Base-by-base conservation (phyloP, 2,797 vertebrate species). In the Gambelia wislizenii region DNA sequence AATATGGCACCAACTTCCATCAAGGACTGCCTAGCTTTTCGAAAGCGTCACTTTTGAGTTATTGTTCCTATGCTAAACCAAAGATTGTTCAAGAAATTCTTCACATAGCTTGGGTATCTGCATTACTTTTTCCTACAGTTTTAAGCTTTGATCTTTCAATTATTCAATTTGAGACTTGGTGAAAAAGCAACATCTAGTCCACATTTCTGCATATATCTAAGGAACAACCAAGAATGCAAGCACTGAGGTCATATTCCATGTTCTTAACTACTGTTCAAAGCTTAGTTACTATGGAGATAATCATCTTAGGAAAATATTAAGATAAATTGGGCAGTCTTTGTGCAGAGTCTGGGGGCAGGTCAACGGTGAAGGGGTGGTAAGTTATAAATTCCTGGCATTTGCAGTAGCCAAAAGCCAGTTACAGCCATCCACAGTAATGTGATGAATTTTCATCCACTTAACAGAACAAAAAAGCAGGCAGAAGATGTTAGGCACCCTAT, bases 201-300 rank as follows among this genome's bases (percentile, higher is more conserved):
- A 18, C 22, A 20, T 44, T 47, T 47, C 30, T 8, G 36, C 39
- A 59, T 25, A 56, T 16, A 56, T 56, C 54, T n/a, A 85, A n/a
- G 20, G 16, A 75, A 42, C 2, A 14, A 33, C 22, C 27, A 30
- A 8, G 72, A 67, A 49, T 12, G 2, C 25, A 36, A 39, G 22
- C 22, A 6, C 8, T 4, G 3, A 79, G 81, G 47, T 39, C 2
- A 20, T 49, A 74, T 33, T 74, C 42, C n/a, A 10, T 74, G 42
- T 33, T 85, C 33, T 74, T 33, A 84, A 74, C 36, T 33, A 36
- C 20, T 80, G 33, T 54, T 44, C 47, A 7, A 44, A 76, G 69
- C 59, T 85, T 42, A 82, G 59, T 85, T 85, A 70, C 89, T 44
- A 82, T n/a, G 18, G 86, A 82, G 77, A 85, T 85, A 91, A 91